These are phyloP conservation scores for Ctenochaetus hawaiiensis DNA, from an alignment of 2,797 vertebrate genomes.

Conservation along the genomic window DNA sequence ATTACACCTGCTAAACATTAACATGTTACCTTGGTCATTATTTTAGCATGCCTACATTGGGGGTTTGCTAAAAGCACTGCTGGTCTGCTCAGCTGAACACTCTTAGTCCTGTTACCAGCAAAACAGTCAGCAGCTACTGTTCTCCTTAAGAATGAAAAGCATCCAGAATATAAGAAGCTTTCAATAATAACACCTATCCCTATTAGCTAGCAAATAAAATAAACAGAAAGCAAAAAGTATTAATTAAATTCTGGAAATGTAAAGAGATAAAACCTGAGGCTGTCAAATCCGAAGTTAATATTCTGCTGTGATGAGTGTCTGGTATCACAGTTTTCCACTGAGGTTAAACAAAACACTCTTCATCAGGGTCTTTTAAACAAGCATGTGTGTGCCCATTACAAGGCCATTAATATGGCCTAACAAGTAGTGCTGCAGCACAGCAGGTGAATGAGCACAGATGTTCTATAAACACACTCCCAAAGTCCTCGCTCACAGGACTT, in stretches of 20 bases:
- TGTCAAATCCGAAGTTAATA: not conserved
- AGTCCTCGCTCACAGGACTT: slow-evolving; percentile 7
- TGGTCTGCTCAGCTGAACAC: not conserved
- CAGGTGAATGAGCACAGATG: slow-evolving; percentile 30
- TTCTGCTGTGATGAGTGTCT: not conserved
- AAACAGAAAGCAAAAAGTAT: too few relatives aligned
- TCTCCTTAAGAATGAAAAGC: too few relatives aligned
- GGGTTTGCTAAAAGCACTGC: not conserved
- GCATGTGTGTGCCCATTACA: not conserved
- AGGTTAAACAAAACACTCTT: not conserved
- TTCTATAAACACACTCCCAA: slow-evolving; percentile 7
- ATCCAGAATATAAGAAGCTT: too few relatives aligned
- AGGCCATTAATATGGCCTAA: not conserved
- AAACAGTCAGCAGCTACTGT: too few relatives aligned
- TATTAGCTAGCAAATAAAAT: too few relatives aligned
- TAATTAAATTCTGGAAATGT: too few relatives aligned
- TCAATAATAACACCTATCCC: too few relatives aligned
- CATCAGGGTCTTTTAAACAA: not conserved
- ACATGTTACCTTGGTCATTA: not conserved
- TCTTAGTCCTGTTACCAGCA: too few relatives aligned
- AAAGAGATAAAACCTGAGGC: too few relatives aligned
- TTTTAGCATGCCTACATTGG: not conserved
- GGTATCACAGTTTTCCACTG: not conserved
- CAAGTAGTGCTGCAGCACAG: slow-evolving; percentile 5
- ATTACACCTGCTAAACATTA: not conserved